Percentiles rank a stretch among this genome's conserved stretches.
These are phyloP conservation scores for Gymnorhina tibicen DNA, from an alignment of 2,113 vertebrate species.

Conservation along the genomic window DNA sequence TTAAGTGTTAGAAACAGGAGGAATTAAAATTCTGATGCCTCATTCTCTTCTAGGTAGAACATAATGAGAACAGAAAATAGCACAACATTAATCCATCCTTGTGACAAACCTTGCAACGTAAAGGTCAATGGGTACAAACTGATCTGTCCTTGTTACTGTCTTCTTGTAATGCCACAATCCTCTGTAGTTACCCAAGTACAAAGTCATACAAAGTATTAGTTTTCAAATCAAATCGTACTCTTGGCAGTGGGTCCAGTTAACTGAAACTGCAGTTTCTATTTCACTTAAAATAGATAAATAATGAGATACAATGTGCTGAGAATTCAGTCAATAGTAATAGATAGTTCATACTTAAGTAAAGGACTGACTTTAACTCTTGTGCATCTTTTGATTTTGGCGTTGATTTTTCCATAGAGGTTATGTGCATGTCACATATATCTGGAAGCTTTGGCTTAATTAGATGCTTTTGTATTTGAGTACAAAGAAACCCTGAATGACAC, in stretches of 20 bases:
- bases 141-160: neutral
- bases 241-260: neutral
- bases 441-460: slow-evolving; percentile 3
- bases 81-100: slow-evolving; percentile 24
- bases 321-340: neutral
- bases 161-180: neutral
- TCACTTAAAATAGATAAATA: slow-evolving; percentile 28
- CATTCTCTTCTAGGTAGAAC: slow-evolving; percentile 30
- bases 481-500: neutral
- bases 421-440: neutral
- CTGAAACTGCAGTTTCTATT: neutral
- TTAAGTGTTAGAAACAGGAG: neutral
- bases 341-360: neutral
- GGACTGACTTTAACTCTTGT: neutral
- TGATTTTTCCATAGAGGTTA: neutral
- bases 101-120: slow-evolving; percentile 2
- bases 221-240: neutral
- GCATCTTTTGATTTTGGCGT: neutral
- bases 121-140: neutral
- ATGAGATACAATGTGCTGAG: neutral
- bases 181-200: neutral
- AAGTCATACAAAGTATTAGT: slow-evolving; percentile 8
- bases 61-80: slow-evolving; percentile 51
- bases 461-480: neutral
- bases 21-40: slow-evolving; percentile 10